Base-by-base conservation (phyloP, 2,113 vertebrate species). In the Poeciliopsis turrubarensis region DNA sequence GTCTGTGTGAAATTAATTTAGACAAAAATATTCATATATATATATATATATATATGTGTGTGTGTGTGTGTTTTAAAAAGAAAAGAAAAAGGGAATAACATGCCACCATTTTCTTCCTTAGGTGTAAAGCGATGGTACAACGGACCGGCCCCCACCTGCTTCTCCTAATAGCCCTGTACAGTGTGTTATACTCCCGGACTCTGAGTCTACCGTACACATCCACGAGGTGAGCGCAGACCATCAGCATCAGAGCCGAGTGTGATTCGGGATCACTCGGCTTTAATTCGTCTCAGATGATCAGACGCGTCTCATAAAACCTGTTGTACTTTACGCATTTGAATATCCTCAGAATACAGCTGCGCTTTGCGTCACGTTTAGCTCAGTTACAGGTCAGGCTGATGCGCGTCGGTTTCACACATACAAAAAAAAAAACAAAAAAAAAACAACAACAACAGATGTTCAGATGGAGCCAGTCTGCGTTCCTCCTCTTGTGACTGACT, bases 71-170 rank as follows among this genome's bases (percentile, higher is more conserved):
- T 32, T 32, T 32, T 32, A 7, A 34, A 34, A 34, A 34, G 2
- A 34, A 9, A 32, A 7, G 14, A 29, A 19, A 39, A 2, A 11
- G 0, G 72, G n/a, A 74, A 47, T 82, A 75, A 86, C 44, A 2
- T 9, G 11, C 34, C 14, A 1, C 12, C 39, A 31, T 81, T 72
- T 82, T 51, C 30, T 32, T 76, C 57, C 81, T 72, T 83, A 94
- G 92, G 91, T 92, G 82, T 86, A 83, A 89, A 90, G 91, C 90
- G 70, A 99, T 98, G 98, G 95, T 96, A 91, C 93, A 91, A 63
- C 94, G 95, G 89, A 95, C 90, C 89, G 93, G 95, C 72, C 93
- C 95, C 87, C 96, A 96, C 86, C 88, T 96, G 79, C 93, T 98
- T 22, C 86, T 96, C 75, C 82, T 96, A 72, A 91, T 98, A 91